phyloP scores from a whole-genome alignment of 2,797 vertebrate genomes.

The Rhynchonycteris naso region DNA sequence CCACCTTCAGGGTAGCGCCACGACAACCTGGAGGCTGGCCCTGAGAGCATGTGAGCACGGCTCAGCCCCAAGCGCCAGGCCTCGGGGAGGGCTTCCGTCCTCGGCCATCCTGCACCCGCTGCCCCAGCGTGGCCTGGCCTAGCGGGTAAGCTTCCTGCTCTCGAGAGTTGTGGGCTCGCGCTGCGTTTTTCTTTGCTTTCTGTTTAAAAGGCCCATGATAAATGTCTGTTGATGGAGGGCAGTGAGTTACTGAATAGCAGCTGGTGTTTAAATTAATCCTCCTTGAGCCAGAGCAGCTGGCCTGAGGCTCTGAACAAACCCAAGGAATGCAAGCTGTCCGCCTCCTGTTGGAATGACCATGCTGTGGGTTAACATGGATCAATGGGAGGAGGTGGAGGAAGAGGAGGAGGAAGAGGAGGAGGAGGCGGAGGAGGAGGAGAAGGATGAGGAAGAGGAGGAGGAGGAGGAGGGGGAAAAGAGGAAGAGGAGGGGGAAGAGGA shows the following conservation, averaged over 20 bases:
- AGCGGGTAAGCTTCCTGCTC: not conserved
- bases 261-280: slow-evolving; percentile 3
- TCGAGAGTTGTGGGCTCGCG: not conserved
- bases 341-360: not conserved
- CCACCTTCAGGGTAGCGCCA: not conserved
- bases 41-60: not conserved
- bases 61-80: no score
- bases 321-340: not conserved
- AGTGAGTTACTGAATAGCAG: not conserved
- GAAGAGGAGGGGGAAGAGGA: no score
- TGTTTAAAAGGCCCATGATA: not conserved
- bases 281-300: not conserved
- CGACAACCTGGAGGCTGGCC: not conserved
- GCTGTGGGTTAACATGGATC: not conserved
- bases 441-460: not conserved
- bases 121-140: not conserved
- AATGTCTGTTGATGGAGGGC: not conserved
- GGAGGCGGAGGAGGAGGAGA: no score
- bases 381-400: no score
- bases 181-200: not conserved
- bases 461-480: no score
- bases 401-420: no score
- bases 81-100: not conserved
- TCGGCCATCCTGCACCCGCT: not conserved
- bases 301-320: not conserved